Evolutionary conservation across 2,797 vertebrate species (phyloP), one percentile per base, ranked within the genome.

Genomic region (Stomatorhinus walkeri): DNA sequence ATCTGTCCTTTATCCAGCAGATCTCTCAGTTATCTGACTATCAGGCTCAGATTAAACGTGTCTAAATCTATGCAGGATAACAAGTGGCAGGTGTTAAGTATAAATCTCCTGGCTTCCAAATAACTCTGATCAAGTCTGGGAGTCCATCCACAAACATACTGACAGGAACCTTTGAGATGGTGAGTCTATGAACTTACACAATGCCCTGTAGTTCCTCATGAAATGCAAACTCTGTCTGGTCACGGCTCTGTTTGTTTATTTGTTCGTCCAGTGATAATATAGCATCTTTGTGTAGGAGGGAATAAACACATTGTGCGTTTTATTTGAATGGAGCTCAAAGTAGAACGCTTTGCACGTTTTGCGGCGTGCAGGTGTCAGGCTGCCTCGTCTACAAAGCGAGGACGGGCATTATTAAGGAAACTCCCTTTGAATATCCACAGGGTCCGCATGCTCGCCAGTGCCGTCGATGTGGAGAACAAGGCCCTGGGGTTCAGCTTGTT

Each of bases 61-160:
- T 92, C 91, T 94, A 95, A 68, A 95, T 95, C 94, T 92, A 90
- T 89, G 91, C 91, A 90, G 89, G 91, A 91, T 93, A 94, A 94
- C 91, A 90, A 93, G 93, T 91, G 91, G 93, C 95, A 96, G 95
- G 95, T 96, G 94, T 93, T 79, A 56, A 94, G 91, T 89, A 83
- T 92, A 91, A 92, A 93, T 92, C 90, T 90, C 90, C 90, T 46
- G 92, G 93, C 93, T 94, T 94, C 95, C 96, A 95, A 96, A 96
- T 96, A 96, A 94, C 1, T 22, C 90, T 93, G 95, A 96, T 96
- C 96, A 96, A 96, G 96, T 95, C 86, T 1, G 72, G 90, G 79
- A 91, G 93, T 94, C 95, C 93, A 96, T 95, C 95, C 95, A 94
- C 93, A 94, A 89, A 96, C 94, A 96, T 95, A 96, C 95, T 95